Conservation (phyloP, 2,888 invertebrate species). For the Hymenopus coronatus region DNA sequence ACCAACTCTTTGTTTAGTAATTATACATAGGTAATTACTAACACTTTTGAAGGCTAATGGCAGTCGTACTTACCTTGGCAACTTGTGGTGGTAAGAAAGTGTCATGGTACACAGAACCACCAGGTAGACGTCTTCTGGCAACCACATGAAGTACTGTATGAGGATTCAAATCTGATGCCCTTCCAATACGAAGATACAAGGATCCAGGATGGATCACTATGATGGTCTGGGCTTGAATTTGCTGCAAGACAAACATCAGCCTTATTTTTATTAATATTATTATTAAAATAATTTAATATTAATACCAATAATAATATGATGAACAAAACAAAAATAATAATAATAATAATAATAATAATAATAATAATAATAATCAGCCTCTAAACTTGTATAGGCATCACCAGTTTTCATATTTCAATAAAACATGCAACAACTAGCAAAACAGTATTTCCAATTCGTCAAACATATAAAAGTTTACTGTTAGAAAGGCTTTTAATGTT, state of each 20-base stretch:
- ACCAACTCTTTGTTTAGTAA: no score
- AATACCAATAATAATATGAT: not conserved
- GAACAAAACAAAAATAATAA: no score
- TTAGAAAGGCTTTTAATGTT: no score
- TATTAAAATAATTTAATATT: not conserved
- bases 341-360: no score
- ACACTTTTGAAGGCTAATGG: no score
- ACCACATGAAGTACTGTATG: slow-evolving; percentile 82
- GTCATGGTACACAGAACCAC: slow-evolving; percentile 59
- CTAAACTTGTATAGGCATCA: no score
- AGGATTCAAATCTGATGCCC: slow-evolving; percentile 87
- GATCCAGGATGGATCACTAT: slow-evolving; percentile 96
- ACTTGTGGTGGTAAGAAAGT: slow-evolving; percentile 64
- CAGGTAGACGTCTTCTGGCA: slow-evolving; percentile 63
- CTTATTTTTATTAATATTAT: not conserved
- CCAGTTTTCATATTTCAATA: no score
- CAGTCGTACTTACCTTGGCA: slow-evolving; percentile 48
- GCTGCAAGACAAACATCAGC: slow-evolving; percentile 48
- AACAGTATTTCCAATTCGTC: no score
- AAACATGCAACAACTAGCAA: no score
- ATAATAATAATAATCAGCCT: no score
- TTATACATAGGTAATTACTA: no score
- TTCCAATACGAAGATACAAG: slow-evolving; percentile 80
- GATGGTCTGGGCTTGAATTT: slow-evolving; percentile 74
- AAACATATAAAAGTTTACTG: no score